Evolutionary conservation across 1,140 invertebrate genomes (phyloP), one percentile per base, ranked within the genome.

Genomic region (Tetranychus urticae): DNA sequence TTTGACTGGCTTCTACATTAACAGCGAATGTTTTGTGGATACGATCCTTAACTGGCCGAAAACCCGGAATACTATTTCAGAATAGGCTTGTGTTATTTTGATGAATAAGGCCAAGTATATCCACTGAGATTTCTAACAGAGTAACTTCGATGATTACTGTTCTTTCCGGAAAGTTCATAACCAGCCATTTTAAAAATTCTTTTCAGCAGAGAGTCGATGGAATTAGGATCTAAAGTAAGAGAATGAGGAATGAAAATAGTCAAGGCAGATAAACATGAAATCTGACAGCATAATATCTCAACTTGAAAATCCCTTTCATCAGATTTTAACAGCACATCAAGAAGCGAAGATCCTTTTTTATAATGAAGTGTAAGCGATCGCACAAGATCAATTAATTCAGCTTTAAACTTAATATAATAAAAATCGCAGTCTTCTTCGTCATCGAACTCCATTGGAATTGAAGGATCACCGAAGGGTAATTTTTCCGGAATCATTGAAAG

Each of bases 191-290:
- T 77, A 71, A 91, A 91, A 64, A 75, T 73, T 67, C 88, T 89
- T 60, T 89, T 82, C 31, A 91, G 69, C 3, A 91, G 85, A 36
- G 80, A 77, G 0, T 83, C 82, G 56, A 91, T 68, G 31, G 85
- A 76, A 1, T 84, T 82, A 23, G 83, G 50, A n/a, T 52, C 50
- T 31, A 8, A 8, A 8, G n/a, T 83, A 1, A 84, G 83, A 79
- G 83, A 87, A 47, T 59, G 63, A 66, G 82, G 86, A 23, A 92
- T 75, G 70, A 90, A 91, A 12, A 89, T 83, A 70, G 91, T 89
- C 1, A 93, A 75, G 0, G 86, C 83, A 23, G 88, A 91, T 61
- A 92, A 85, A 70, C 86, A 87, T 0, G 88, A 91, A 2, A 93
- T 72, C 46, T 89, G 70, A 56, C 82, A 78, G 1, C 86, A 90